Conservation (phyloP, 2,113 vertebrate species). For the Hydropotes inermis region DNA sequence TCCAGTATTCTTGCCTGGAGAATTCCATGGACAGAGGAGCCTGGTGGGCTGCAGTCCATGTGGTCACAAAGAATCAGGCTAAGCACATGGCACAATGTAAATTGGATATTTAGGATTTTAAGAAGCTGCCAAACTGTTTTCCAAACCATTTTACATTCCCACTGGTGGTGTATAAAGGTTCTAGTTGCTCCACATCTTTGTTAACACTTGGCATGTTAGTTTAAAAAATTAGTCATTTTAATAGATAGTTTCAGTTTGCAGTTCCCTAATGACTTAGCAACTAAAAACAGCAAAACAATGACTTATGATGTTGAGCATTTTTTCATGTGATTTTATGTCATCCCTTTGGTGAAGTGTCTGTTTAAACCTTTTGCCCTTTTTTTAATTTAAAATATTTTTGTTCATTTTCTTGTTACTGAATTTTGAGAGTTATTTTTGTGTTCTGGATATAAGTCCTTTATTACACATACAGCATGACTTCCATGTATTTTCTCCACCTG, state of each 20-base stretch:
- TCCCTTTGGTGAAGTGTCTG: not conserved
- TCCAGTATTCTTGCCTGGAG: not conserved
- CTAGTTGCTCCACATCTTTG: not conserved
- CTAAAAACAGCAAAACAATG: not conserved
- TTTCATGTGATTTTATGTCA: not conserved
- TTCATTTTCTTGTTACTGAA: not conserved
- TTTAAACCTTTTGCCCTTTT: not conserved
- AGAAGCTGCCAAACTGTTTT: not conserved
- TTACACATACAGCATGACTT: not conserved
- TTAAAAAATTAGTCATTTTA: not conserved
- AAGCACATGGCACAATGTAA: not conserved
- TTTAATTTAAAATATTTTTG: not conserved
- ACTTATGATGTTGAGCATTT: not conserved
- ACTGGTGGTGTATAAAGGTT: not conserved
- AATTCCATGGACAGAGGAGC: not conserved
- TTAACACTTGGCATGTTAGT: not conserved
- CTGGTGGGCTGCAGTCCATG: not conserved
- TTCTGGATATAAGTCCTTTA: not conserved
- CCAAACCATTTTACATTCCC: not conserved
- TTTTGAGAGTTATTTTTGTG: not conserved
- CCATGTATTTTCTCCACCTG: not conserved
- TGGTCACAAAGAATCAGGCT: not conserved
- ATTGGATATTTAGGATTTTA: not conserved
- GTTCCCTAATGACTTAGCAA: not conserved
- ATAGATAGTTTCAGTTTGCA: not conserved